Percentiles rank a stretch among this genome's conserved stretches.
Evolutionary conservation across 2,113 vertebrate species (phyloP).

Genomic region (Neodon shergylaensis): DNA sequence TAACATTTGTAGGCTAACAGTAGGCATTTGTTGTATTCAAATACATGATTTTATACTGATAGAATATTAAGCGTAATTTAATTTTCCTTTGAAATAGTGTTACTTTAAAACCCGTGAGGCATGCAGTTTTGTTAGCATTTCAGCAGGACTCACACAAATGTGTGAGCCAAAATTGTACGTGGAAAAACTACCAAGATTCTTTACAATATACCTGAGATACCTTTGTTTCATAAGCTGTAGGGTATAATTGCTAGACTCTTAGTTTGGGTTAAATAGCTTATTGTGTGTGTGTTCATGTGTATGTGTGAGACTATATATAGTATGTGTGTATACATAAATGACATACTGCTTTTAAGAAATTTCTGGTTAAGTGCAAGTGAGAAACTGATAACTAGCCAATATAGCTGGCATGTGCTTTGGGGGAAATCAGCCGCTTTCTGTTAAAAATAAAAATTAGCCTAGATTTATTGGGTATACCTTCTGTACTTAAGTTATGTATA

Average conservation of each 20-base stretch:
- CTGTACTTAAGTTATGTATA: slow-evolving; percentile 1
- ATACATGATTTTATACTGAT: not conserved
- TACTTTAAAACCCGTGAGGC: not conserved
- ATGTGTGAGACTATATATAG: not conserved
- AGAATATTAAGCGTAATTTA: not conserved
- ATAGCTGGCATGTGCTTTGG: not conserved
- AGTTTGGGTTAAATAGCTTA: not conserved
- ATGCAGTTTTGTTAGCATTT: not conserved
- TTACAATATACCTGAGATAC: not conserved
- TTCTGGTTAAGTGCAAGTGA: slow-evolving; percentile 10
- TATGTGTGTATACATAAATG: not conserved
- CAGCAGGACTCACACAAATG: not conserved
- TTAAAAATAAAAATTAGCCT: not conserved
- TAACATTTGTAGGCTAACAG: not conserved
- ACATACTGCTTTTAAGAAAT: not conserved
- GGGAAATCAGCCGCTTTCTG: not conserved
- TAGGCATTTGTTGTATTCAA: not conserved
- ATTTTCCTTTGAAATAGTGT: slow-evolving; percentile 32
- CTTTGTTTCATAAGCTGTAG: slow-evolving; percentile 23
- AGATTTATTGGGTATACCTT: slow-evolving; percentile 15
- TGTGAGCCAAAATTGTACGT: not conserved
- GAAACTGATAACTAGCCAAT: not conserved
- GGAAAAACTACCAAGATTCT: not conserved
- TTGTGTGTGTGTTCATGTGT: not conserved
- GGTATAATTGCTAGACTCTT: not conserved